A percentile compares a stretch with the other conserved stretches of the same genome.
Conservation (phyloP, 2,888 invertebrate species). For the Drosophila melanosoma region DNA sequence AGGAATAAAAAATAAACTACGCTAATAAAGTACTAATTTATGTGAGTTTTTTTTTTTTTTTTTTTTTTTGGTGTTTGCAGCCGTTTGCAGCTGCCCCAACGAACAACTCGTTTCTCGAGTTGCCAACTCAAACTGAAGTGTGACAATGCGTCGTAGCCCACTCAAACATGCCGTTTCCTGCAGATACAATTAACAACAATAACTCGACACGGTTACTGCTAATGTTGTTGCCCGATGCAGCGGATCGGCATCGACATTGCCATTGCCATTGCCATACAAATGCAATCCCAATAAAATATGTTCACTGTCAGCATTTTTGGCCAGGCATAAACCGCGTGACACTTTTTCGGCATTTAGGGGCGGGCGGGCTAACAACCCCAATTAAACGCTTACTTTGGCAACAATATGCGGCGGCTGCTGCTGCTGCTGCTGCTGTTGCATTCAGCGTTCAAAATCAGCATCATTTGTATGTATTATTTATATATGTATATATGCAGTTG, state of each 20-base stretch:
- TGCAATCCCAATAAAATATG: slow-evolving; percentile 73
- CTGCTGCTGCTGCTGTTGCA: slow-evolving; percentile 43
- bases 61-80: neutral
- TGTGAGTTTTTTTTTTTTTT: neutral
- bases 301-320: slow-evolving; percentile 58
- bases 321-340: slow-evolving; percentile 48
- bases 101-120: slow-evolving; percentile 11
- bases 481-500: neutral
- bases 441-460: slow-evolving; percentile 62
- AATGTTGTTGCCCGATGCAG: slow-evolving; percentile 21
- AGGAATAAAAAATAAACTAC: neutral
- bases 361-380: slow-evolving; percentile 71
- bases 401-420: slow-evolving; percentile 32
- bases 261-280: neutral
- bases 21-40: neutral
- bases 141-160: slow-evolving; percentile 66
- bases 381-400: slow-evolving; percentile 70
- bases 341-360: slow-evolving; percentile 42
- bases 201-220: slow-evolving; percentile 42
- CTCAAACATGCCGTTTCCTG: slow-evolving; percentile 51
- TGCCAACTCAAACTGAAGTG: slow-evolving; percentile 61
- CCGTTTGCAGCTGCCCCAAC: slow-evolving; percentile 31
- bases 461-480: slow-evolving; percentile 10
- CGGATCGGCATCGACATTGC: slow-evolving; percentile 15
- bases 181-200: slow-evolving; percentile 68